Conservation (phyloP, 1,140 invertebrate species). For the Lasioglossum albipes region DNA sequence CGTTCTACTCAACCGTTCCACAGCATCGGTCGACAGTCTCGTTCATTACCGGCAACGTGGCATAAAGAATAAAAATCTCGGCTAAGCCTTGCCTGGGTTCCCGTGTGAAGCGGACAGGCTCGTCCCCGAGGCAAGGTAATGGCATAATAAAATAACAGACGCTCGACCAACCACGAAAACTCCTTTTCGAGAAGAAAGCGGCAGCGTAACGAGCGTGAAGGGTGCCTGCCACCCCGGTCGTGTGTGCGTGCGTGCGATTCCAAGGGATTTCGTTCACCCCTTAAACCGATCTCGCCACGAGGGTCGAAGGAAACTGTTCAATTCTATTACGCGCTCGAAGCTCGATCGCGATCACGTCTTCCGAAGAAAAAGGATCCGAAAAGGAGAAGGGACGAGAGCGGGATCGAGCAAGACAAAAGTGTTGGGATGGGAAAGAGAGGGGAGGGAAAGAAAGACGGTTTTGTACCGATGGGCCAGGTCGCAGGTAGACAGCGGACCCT, state of each 20-base stretch:
- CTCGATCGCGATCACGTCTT: constrained; percentile 57
- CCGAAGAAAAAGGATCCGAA: constrained; percentile 33
- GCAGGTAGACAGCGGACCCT: constrained; percentile 60
- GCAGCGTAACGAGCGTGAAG: constrained; percentile 12
- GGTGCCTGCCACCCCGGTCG: neutral
- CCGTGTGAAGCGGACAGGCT: neutral
- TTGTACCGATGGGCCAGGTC: constrained; percentile 46
- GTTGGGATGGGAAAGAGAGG: neutral
- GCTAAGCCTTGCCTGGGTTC: neutral
- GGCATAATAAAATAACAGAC: neutral
- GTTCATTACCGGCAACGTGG: neutral
- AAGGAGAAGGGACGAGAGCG: constrained; percentile 31
- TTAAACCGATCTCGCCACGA: constrained; percentile 32
- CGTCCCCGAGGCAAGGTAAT: neutral
- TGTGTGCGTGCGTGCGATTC: neutral
- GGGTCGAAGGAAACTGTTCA: constrained; percentile 62
- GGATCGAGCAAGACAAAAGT: constrained; percentile 29
- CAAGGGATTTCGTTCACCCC: constrained; percentile 5
- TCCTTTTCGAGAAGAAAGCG: neutral
- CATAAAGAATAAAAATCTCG: neutral
- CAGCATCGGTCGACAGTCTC: neutral
- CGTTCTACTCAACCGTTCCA: neutral
- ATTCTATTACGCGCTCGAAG: constrained; percentile 61
- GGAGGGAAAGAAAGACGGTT: constrained; percentile 1
- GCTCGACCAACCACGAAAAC: neutral